Conservation (phyloP, 2,888 invertebrate species). For the Erebia aethiops region DNA sequence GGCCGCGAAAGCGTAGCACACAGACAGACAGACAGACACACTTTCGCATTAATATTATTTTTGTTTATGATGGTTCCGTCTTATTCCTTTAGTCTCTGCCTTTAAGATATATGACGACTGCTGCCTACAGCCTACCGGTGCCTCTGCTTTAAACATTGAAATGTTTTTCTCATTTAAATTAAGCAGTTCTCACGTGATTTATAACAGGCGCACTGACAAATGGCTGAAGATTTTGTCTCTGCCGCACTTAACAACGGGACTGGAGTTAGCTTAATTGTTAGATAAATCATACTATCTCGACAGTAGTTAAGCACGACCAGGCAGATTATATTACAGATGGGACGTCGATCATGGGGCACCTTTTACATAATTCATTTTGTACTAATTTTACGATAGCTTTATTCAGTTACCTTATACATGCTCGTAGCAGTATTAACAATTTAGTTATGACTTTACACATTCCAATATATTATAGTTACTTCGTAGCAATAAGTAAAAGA, state of each 20-base stretch:
- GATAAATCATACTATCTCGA: constrained; percentile 32
- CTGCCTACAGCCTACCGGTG: constrained; percentile 39
- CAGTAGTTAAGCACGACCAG: constrained; percentile 22
- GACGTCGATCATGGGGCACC: constrained; percentile 1
- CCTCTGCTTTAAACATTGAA: constrained; percentile 42
- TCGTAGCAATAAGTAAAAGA: too few species aligned
- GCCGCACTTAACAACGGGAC: constrained; percentile 27
- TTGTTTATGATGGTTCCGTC: too few species aligned
- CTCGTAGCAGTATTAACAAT: neutral
- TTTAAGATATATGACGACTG: constrained; percentile 42
- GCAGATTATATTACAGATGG: constrained; percentile 14
- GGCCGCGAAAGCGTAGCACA: too few species aligned
- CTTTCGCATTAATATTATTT: too few species aligned
- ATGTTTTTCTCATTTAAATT: constrained; percentile 43
- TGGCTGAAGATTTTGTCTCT: constrained; percentile 41
- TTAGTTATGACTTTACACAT: neutral
- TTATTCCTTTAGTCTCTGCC: neutral
- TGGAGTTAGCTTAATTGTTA: constrained; percentile 31
- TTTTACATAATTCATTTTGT: constrained; percentile 4
- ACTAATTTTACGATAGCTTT: neutral
- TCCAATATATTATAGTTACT: neutral
- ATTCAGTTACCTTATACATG: neutral
- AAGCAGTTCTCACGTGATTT: constrained; percentile 41
- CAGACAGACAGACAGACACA: too few species aligned
- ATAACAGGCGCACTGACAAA: constrained; percentile 41